Base-by-base conservation (phyloP, 2,113 vertebrate species). In the Chinchilla lanigera region DNA sequence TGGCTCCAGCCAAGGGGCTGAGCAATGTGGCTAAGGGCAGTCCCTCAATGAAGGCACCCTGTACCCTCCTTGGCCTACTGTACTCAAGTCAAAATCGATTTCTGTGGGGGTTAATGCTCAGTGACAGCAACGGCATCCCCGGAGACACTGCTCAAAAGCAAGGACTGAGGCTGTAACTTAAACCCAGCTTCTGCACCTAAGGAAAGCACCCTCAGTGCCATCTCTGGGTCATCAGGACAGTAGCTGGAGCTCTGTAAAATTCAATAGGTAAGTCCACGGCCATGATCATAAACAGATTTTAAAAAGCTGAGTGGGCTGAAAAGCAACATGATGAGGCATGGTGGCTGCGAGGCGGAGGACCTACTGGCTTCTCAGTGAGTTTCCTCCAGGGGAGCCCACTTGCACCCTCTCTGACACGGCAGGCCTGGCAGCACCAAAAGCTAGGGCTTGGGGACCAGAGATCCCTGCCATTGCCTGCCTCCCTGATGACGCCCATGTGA, bases 41-140 rank as follows among this genome's bases (percentile, higher is more conserved):
- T 2, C 35, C 19, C 73, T 0, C 0, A 1, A 0, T 0, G 0
- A 41, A 22, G 9, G 38, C 3, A 17, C 84, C 17, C 1, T 12
- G n/a, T 28, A 16, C 86, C 63, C 60, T 61, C 54, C 38, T 7
- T 0, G 24, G 67, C 52, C 86, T 16, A 0, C 56, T 30, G 9
- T 1, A 11, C 0, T 26, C 56, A 80, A 94, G 61, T n/a, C 9
- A 0, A 35, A 87, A 52, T 58, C 54, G 7, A 44, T 30, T 28
- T 81, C 89, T 2, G 0, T 6, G 50, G n/a, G 33, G 65, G 75
- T 47, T 0, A 7, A 94, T 0, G 2, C 58, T 50, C 60, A 5
- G 41, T 6, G 44, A n/a, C 3, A 41, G 47, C 10, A 8, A 47
- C 26, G 50, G 69, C 67, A n/a, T 38, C 77, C 30, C 81, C 0